Evolutionary conservation across 1,140 invertebrate species (phyloP), one percentile per base, ranked within the genome.

Genomic region (Calephelis virginiensis): DNA sequence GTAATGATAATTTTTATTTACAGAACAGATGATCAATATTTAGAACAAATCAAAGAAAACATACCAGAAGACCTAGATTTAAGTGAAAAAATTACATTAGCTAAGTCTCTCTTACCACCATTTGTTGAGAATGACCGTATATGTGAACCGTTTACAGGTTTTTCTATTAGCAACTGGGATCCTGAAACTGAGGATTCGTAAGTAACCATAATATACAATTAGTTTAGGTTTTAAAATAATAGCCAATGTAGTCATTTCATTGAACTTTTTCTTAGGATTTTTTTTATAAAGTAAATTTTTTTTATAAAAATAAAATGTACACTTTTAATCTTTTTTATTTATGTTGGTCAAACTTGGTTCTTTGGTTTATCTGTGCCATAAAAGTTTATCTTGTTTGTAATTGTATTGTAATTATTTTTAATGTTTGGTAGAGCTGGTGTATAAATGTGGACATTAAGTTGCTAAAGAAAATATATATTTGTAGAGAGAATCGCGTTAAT

Each of bases 121-220:
- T 86, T 91, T 60, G 71, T 59, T 45, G 79, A 76, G n/a, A 68
- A 64, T 10, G 86, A 91, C 63, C 80, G 83, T 11, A 85, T 92
- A 11, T 92, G 90, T 71, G 89, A 85, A 69, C 89, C 91, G 0
- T 92, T 92, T 62, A 81, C 85, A 63, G 89, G 87, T 0, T 93
- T 93, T 70, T 89, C 86, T 64, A 88, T 92, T 13, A 90, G 78
- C 69, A 86, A 90, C 68, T 93, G 92, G 92, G 86, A 92, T 76
- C 92, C 92, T 0, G 89, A 92, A n/a, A 88, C 88, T 37, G 91
- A 92, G 72, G 91, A 92, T 46, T 78, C 75, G 80, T 86, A 64
- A 81, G 80, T 82, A 64, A 53, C 46, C 60, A 53, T 59, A 12
- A 66, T 62, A 50, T 59, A 64, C 10, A 43, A 7, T 8, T 1